Evolutionary conservation across 2,113 vertebrate genomes (phyloP), one percentile per base, ranked within the genome.

Genomic region (Taxidea taxus): DNA sequence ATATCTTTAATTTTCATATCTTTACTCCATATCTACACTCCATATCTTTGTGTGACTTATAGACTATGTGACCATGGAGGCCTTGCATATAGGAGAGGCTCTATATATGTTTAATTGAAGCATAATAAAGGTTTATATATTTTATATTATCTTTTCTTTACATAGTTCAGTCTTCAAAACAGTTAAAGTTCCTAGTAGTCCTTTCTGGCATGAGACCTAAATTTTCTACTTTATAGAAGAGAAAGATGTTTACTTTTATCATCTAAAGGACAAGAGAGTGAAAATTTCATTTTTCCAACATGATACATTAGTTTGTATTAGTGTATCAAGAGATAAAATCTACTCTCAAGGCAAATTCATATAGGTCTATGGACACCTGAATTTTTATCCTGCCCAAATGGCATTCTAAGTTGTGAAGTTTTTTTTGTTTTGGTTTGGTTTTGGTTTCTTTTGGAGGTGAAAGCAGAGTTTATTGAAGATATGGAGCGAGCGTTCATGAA

Each of bases 241-340:
- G 27, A 77, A 95, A 94, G 68, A 87, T 72, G 4, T 83, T 92
- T 90, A 89, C 42, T 93, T 97, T 75, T 78, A 81, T 96, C 47
- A 84, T 75, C 27, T 70, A 70, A 91, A 95, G 47, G 44, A 80
- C 51, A 83, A 44, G 90, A 56, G 83, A 90, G 3, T 88, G 18
- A 94, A 82, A 29, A 12, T 60, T 77, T 91, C 88, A 54, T 56
- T 64, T 78, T 51, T 20, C 80, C 66, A 74, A 80, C 39, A 90
- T 90, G 86, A 94, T 91, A 34, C 39, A 44, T 13, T 56, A 70
- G 37, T 56, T 68, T 58, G 23, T 80, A 23, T 82, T 77, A 56
- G 12, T 58, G 64, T 77, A 34, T 66, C 51, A 72, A 89, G 87
- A 86, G 3, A 64, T 87, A 91, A 87, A 91, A 95, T 84, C 74